Conservation (phyloP, 2,797 vertebrate species). For the Acanthurus lineatus region DNA sequence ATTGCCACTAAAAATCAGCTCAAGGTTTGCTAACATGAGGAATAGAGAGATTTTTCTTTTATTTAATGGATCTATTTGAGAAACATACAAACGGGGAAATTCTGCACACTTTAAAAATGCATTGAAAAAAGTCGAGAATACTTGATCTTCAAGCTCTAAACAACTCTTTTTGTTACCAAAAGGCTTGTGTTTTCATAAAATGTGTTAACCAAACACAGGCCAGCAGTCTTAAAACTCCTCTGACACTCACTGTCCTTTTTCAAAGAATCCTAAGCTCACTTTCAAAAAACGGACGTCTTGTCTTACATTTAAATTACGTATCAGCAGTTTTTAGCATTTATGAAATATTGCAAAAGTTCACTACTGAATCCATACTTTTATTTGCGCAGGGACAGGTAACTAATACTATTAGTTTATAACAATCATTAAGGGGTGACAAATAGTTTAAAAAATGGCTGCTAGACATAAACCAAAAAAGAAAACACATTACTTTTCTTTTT, state of each 20-base stretch:
- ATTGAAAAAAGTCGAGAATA: not conserved
- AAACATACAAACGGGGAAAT: not conserved
- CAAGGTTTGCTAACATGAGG: conserved; percentile 1
- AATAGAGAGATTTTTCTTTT: not conserved
- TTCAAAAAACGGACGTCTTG: not conserved
- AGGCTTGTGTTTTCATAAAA: not conserved
- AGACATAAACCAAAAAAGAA: not conserved
- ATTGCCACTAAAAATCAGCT: not conserved
- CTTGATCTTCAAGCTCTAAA: conserved; percentile 3
- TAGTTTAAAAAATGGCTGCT: no score
- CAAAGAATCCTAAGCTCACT: not conserved
- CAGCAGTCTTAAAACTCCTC: not conserved
- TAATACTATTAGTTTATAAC: no score
- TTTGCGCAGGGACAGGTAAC: no score
- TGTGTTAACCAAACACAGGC: not conserved
- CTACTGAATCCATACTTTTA: no score
- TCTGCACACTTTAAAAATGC: not conserved
- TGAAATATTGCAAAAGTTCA: no score
- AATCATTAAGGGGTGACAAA: no score
- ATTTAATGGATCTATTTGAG: not conserved
- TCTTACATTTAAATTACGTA: not conserved
- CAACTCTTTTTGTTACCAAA: not conserved
- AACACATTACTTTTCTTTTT: not conserved
- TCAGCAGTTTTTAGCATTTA: not conserved
- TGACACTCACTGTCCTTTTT: not conserved